A percentile compares a stretch with the other conserved stretches of the same genome.
Conservation (phyloP, 2,113 vertebrate genomes). For the Gracilinanus agilis region DNA sequence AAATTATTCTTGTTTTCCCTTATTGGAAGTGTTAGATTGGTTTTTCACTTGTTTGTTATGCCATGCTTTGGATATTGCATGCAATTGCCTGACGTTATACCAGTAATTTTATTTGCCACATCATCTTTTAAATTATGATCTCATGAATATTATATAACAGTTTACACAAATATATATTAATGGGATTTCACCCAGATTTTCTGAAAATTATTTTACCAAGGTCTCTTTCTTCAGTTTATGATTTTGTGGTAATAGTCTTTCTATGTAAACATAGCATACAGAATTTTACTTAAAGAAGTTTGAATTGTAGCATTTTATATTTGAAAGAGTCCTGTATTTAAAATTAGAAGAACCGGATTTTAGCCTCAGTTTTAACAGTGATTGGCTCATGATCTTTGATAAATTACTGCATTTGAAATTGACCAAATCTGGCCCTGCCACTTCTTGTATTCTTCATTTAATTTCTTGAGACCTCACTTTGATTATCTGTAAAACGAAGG, state of each 20-base stretch:
- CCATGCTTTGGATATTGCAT: background rate
- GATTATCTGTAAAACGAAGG: conserved; percentile 4
- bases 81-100: background rate
- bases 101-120: background rate
- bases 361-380: background rate
- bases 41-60: background rate
- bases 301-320: background rate
- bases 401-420: background rate
- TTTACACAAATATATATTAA: background rate
- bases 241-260: background rate
- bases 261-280: background rate
- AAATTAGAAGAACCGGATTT: background rate
- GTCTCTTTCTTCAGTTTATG: background rate
- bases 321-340: background rate
- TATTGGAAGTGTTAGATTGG: background rate
- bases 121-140: background rate
- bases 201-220: background rate
- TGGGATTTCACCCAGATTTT: background rate
- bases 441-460: background rate
- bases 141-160: background rate
- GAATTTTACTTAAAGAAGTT: background rate
- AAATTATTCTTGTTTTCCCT: background rate
- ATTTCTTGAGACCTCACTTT: conserved; percentile 11
- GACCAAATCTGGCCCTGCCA: background rate
- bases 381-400: background rate